Evolutionary conservation across 2,888 invertebrate species (phyloP).

Genomic region (Clitarchus hookeri): DNA sequence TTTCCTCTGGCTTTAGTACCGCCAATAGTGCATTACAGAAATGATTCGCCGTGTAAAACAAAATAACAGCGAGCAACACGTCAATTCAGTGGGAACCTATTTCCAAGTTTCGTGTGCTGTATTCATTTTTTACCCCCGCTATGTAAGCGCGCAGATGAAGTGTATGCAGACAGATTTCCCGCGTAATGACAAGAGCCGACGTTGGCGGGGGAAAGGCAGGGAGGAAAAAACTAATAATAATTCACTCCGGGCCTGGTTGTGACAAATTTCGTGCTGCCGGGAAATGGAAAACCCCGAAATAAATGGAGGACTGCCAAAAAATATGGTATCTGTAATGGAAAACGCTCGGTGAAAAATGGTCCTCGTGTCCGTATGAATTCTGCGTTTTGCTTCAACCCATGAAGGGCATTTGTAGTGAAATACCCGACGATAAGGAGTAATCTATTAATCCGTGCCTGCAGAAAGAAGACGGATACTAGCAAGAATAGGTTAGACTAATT

Average conservation of each 20-base stretch:
- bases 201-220: not conserved
- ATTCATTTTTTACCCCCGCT: not conserved
- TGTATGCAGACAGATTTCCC: slow-evolving; percentile 1
- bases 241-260: slow-evolving; percentile 5
- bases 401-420: not conserved
- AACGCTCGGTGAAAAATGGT: not conserved
- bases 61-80: not conserved
- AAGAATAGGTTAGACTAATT: not conserved
- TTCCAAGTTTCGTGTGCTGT: not conserved
- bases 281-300: not conserved
- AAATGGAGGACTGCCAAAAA: slow-evolving; percentile 9
- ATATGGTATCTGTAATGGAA: slow-evolving; percentile 14
- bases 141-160: not conserved
- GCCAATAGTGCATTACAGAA: not conserved
- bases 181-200: slow-evolving; percentile 3
- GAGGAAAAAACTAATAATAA: not conserved
- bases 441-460: too few relatives aligned
- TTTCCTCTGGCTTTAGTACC: not conserved
- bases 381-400: not conserved
- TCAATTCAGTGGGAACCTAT: not conserved
- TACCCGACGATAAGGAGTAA: not conserved
- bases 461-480: not conserved
- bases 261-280: slow-evolving; percentile 14
- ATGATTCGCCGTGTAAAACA: not conserved
- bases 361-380: not conserved